Evolutionary conservation across 1,140 invertebrate genomes (phyloP), one percentile per base, ranked within the genome.

Genomic region (Drosophila obscura): DNA sequence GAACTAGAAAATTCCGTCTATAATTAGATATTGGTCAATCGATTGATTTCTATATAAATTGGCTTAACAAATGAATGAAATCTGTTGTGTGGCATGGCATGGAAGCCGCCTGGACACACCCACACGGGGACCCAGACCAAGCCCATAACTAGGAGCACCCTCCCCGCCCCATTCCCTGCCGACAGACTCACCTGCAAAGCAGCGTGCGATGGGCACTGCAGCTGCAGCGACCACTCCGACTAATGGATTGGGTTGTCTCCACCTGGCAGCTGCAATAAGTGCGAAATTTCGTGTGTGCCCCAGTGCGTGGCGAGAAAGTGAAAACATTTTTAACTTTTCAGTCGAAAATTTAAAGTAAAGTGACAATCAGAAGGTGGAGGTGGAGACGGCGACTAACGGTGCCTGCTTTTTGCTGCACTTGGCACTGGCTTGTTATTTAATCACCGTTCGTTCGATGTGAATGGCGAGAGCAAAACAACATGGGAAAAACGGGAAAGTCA

Each of bases 241-340:
- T 66, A 24, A 67, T 39, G 35, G 11, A 61, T 51, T 66, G 51
- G 55, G 46, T 43, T 15, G 65, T 49, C 67, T 60, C 44, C 46
- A 61, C 43, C 61, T 79, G 58, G 61, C 49, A 66, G 52, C 57
- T 11, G 43, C 59, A 65, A 46, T 69, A 74, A 71, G 78, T 75
- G 78, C 75, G 71, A 87, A 82, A 65, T 76, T 68, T 82, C 78
- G 74, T 82, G 78, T 44, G 53, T 45, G 60, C 82, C 82, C 73
- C 66, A 75, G 79, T 88, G 82, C 83, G 82, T 85, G 53, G 61
- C 82, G 83, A 82, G 71, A 85, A 85, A 85, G 82, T 87, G 82
- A 81, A 82, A 85, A 82, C 82, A 85, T 85, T 77, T 80, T 74
- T 44, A 22, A 58, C 64, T 63, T 81, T 80, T 62, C 64, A 73